Evolutionary conservation across 2,797 vertebrate species (phyloP).

Genomic region (Rhabdomys pumilio): DNA sequence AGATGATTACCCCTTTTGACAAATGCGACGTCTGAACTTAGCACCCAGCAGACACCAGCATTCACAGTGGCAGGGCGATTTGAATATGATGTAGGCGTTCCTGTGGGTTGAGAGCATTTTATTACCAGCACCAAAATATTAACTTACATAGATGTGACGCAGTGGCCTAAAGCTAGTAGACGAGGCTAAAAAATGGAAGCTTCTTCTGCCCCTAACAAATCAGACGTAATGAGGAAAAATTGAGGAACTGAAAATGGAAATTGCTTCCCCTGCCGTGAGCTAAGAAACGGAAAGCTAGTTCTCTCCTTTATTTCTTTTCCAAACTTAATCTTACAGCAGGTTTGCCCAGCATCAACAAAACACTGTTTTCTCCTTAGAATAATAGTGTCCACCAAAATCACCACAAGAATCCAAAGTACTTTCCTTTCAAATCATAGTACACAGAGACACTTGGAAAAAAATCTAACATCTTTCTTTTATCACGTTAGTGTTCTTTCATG

Average conservation of each 20-base stretch:
- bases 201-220: constrained; percentile 64
- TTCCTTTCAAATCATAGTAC: constrained; percentile 51
- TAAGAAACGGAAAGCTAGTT: constrained; percentile 66
- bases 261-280: constrained; percentile 61
- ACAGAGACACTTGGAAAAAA: constrained; percentile 42
- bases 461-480: not conserved
- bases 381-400: constrained; percentile 5
- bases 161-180: constrained; percentile 34
- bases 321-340: constrained; percentile 63
- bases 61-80: constrained; percentile 57
- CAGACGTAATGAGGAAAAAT: constrained; percentile 64
- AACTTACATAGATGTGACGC: not conserved
- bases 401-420: not conserved
- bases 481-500: constrained; percentile 56
- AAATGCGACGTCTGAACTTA: constrained; percentile 73
- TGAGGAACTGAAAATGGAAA: constrained; percentile 74
- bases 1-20: constrained; percentile 61
- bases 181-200: constrained; percentile 60
- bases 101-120: constrained; percentile 67
- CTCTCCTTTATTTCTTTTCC: constrained; percentile 57
- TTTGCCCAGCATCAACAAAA: constrained; percentile 64
- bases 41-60: constrained; percentile 35
- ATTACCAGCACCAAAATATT: constrained; percentile 67
- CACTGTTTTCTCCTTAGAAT: constrained; percentile 44
- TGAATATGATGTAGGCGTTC: constrained; percentile 66